Evolutionary conservation across 2,888 invertebrate genomes (phyloP).

Genomic region (Tanaodytes sp.): DNA sequence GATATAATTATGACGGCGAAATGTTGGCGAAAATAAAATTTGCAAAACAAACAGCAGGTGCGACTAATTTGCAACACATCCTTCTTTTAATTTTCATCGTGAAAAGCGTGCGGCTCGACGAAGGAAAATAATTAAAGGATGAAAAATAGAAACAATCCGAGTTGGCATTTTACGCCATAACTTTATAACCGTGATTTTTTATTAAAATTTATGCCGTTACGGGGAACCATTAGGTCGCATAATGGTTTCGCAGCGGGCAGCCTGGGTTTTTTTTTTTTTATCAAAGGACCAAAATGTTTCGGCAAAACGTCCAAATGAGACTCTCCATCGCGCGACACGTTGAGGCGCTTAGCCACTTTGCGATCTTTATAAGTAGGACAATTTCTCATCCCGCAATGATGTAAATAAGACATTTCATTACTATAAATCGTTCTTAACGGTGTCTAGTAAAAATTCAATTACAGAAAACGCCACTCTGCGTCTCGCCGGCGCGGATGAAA

Average conservation of each 20-base stretch:
- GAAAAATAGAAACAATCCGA: slow-evolving; percentile 27
- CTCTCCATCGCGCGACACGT: slow-evolving; percentile 51
- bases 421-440: slow-evolving; percentile 59
- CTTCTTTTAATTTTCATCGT: too few relatives aligned
- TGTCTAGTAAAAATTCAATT: slow-evolving; percentile 54
- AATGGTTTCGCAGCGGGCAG: slow-evolving; percentile 29
- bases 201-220: slow-evolving; percentile 44
- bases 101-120: too few relatives aligned
- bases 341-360: slow-evolving; percentile 63
- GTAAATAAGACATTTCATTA: slow-evolving; percentile 62
- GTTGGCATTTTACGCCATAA: slow-evolving; percentile 16
- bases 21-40: too few relatives aligned
- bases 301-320: slow-evolving; percentile 50
- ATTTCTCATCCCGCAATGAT: slow-evolving; percentile 58
- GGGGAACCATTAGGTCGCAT: slow-evolving; percentile 37
- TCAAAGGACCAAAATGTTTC: too few relatives aligned
- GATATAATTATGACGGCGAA: too few relatives aligned
- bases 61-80: too few relatives aligned
- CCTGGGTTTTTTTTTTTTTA: too few relatives aligned
- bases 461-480: slow-evolving; percentile 48
- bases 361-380: slow-evolving; percentile 57
- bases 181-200: slow-evolving; percentile 32
- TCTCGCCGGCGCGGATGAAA: slow-evolving; percentile 11
- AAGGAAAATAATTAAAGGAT: slow-evolving; percentile 1
- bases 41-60: too few relatives aligned